A percentile compares a stretch with the other conserved stretches of the same genome.
phyloP scores from a whole-genome alignment of 2,888 invertebrate species.

The Pherbina coryleti region DNA sequence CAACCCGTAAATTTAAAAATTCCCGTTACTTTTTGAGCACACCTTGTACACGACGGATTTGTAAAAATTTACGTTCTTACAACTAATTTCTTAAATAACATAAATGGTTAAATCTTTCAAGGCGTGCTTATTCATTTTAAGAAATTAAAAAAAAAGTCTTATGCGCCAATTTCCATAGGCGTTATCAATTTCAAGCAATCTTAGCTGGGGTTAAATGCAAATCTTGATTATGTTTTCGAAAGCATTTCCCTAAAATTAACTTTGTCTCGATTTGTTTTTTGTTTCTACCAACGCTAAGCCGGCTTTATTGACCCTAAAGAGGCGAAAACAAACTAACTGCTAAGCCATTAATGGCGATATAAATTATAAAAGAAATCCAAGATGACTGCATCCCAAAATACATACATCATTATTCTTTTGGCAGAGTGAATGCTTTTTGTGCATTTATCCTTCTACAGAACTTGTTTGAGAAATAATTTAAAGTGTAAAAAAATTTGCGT shows the following conservation, averaged over 20 bases:
- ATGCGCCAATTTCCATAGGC: too few relatives aligned
- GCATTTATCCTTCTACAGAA: background rate
- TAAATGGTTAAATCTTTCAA: background rate
- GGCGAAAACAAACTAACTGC: conserved; percentile 32
- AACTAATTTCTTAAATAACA: too few relatives aligned
- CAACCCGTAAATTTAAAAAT: too few relatives aligned
- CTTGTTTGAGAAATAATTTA: conserved; percentile 11
- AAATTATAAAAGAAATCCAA: conserved; percentile 52
- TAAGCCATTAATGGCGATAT: conserved; percentile 50
- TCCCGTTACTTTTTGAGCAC: too few relatives aligned
- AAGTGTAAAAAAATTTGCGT: background rate
- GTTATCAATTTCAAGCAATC: conserved; percentile 1
- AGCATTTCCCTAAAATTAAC: background rate
- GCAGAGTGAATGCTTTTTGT: background rate
- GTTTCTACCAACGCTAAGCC: conserved; percentile 26
- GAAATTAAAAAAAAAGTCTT: background rate
- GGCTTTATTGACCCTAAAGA: conserved; percentile 19
- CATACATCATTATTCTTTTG: conserved; percentile 41
- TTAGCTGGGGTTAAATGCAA: background rate
- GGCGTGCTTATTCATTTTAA: background rate
- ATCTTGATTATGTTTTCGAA: background rate
- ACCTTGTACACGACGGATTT: too few relatives aligned
- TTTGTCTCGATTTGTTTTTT: background rate
- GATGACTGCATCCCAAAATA: conserved; percentile 50
- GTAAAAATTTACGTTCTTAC: too few relatives aligned